Conservation (phyloP, 2,797 vertebrate species). For the Garrulus glandarius region DNA sequence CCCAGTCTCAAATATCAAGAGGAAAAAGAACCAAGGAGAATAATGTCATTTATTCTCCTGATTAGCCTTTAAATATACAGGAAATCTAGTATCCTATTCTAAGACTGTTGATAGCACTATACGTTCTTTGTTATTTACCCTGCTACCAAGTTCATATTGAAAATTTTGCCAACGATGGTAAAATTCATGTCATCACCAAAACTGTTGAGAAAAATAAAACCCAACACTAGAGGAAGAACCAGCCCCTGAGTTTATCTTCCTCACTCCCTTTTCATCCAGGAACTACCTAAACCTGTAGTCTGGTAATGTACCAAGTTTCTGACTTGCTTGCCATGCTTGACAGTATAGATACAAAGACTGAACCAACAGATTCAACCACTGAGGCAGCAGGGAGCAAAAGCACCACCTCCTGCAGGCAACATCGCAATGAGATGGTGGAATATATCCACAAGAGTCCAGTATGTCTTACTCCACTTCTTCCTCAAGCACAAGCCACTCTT, state of each 20-base stretch:
- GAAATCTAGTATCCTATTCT: accelerated
- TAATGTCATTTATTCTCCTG: background rate
- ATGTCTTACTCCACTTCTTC: background rate
- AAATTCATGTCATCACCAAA: background rate
- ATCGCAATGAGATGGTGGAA: background rate
- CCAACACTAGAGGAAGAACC: background rate
- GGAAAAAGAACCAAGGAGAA: background rate
- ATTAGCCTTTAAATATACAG: background rate
- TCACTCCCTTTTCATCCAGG: background rate
- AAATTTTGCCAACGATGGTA: background rate
- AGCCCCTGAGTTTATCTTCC: background rate
- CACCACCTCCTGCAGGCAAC: background rate
- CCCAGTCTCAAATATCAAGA: constrained; percentile 36
- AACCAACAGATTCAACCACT: background rate
- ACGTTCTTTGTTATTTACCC: background rate
- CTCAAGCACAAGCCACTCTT: background rate
- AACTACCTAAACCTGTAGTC: background rate
- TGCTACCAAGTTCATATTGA: background rate
- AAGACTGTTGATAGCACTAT: background rate
- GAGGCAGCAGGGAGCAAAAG: background rate
- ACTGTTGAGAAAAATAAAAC: background rate
- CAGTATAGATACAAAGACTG: background rate
- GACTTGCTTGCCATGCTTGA: background rate
- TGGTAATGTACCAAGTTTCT: background rate
- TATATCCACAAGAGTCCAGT: accelerated